Conservation (phyloP, 1,140 invertebrate species). For the Cyrtorhinus lividipennis region DNA sequence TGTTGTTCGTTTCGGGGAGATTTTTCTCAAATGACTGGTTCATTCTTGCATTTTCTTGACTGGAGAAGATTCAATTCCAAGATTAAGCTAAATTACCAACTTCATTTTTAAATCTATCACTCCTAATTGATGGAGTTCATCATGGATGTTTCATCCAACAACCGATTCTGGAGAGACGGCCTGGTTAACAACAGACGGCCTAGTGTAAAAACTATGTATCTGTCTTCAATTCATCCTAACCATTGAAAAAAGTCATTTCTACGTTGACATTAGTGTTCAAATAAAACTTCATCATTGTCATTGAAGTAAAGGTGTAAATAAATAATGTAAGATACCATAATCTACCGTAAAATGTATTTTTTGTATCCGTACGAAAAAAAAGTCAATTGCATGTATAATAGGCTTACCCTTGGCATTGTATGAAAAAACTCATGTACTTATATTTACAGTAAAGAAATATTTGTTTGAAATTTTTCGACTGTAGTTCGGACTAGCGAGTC, state of each 20-base stretch:
- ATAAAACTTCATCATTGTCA: neutral
- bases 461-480: neutral
- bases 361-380: constrained; percentile 18
- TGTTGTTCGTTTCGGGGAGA: no score
- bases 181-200: no score
- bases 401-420: constrained; percentile 8
- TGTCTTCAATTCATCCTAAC: neutral
- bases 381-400: constrained; percentile 22
- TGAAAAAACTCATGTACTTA: constrained; percentile 2
- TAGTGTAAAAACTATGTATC: no score
- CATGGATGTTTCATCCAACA: no score
- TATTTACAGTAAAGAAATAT: no score
- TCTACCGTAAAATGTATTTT: constrained; percentile 15
- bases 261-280: neutral
- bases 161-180: no score
- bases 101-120: no score
- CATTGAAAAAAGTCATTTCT: neutral
- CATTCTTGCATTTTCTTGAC: no score
- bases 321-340: constrained; percentile 10
- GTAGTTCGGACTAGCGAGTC: neutral
- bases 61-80: no score
- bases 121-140: no score
- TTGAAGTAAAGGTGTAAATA: constrained; percentile 1
- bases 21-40: no score
- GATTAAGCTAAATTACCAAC: no score